Evolutionary conservation across 2,797 vertebrate genomes (phyloP), one percentile per base, ranked within the genome.

Genomic region (Sebastes flavidus): DNA sequence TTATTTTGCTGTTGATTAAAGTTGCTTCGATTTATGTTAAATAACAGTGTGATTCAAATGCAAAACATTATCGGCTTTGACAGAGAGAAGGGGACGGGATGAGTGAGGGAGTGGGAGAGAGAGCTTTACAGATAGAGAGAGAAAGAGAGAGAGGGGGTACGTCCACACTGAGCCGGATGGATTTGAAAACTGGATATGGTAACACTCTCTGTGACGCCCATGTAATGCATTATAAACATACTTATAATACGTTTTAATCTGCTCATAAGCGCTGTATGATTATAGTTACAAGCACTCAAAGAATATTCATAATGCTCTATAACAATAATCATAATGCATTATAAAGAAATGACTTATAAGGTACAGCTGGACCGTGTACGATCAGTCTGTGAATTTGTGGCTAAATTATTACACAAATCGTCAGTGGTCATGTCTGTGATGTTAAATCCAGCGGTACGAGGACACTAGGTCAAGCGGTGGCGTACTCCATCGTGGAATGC

Each of bases 11-110:
- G 87, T 88, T 92, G 90, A 92, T 94, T 94, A 91, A 90, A 94
- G 87, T 90, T 91, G 79, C 80, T 93, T 94, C 89, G 87, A 92
- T 95, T 94, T 94, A 91, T 92, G 94, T 90, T 93, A 92, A 95
- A 84, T 78, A 89, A 91, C 85, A 36, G 32, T 83, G 82, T 84
- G 89, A 92, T 92, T 93, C 91, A 89, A 92, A 90, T 89, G 85
- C 89, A 77, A 83, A 92, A 86, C 55, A 12, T 34, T 82, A 90
- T 88, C 72, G 87, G 84, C 77, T 89, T 62, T 83, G 92, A 91
- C 87, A 36, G 65, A 75, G 73, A 27, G 46, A 52, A 52, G 38
- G 34, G 67, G 49, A 62, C 1, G 11, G 58, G 42, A 67, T 8
- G 74, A 66, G 65, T 3, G 81, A 58, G 16, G 5, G 27, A 32